Conservation (phyloP, 1,140 invertebrate species). For the Gonioctena quinquepunctata region DNA sequence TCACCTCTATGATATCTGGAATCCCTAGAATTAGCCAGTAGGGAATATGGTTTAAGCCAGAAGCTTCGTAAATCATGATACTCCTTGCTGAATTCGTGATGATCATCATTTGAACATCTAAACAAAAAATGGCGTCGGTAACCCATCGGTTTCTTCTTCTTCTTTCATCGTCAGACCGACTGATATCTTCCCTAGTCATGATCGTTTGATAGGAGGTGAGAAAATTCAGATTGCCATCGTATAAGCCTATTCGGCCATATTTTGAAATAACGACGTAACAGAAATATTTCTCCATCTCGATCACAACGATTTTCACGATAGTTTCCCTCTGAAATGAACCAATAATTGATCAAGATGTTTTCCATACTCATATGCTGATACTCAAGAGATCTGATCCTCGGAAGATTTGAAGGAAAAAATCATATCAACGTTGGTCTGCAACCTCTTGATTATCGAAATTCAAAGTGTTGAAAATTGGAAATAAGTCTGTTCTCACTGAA, state of each 20-base stretch:
- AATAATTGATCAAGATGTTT: too few relatives aligned
- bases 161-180: slow-evolving; percentile 39
- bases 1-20: slow-evolving; percentile 55
- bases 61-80: slow-evolving; percentile 60
- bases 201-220: slow-evolving; percentile 58
- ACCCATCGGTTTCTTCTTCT: slow-evolving; percentile 60
- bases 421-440: too few relatives aligned
- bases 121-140: slow-evolving; percentile 61
- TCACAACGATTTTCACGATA: slow-evolving; percentile 59
- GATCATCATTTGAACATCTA: slow-evolving; percentile 58
- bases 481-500: too few relatives aligned
- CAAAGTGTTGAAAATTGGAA: too few relatives aligned
- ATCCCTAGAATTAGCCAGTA: slow-evolving; percentile 59
- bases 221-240: slow-evolving; percentile 57
- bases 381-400: too few relatives aligned
- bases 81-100: slow-evolving; percentile 60
- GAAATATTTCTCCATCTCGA: slow-evolving; percentile 59
- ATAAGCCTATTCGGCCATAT: slow-evolving; percentile 60
- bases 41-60: slow-evolving; percentile 58
- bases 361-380: too few relatives aligned
- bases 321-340: slow-evolving; percentile 59
- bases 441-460: too few relatives aligned
- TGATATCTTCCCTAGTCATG: slow-evolving; percentile 53
- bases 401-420: too few relatives aligned
- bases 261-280: slow-evolving; percentile 61